Conservation (phyloP, 1,140 invertebrate species). For the Mactra quadrangularis region DNA sequence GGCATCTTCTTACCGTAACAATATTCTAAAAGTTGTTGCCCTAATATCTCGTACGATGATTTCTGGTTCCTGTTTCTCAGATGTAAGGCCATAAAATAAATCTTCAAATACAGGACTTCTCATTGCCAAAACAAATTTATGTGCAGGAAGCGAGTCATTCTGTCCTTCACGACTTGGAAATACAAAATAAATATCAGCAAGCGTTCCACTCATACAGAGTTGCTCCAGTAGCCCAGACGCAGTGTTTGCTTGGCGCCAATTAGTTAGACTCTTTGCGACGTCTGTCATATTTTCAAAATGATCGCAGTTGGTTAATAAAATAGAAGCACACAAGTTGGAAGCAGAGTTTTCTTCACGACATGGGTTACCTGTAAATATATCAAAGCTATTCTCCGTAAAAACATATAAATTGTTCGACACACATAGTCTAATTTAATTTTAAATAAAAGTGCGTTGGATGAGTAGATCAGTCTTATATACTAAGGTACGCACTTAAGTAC, state of each 20-base stretch:
- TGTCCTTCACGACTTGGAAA: conserved; percentile 53
- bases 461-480: no score
- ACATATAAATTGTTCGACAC: no score
- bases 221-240: conserved; percentile 40
- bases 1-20: conserved; percentile 47
- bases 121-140: conserved; percentile 55
- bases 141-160: conserved; percentile 56
- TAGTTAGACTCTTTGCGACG: neutral
- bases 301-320: no score
- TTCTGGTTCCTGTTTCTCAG: conserved; percentile 47
- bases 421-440: no score
- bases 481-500: no score
- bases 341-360: no score
- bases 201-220: conserved; percentile 54
- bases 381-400: no score
- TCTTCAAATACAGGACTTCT: conserved; percentile 53
- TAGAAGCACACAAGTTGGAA: no score
- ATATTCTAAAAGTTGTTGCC: conserved; percentile 45
- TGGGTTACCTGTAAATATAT: no score
- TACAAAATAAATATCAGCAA: conserved; percentile 58
- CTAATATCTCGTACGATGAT: conserved; percentile 49
- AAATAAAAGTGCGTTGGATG: no score
- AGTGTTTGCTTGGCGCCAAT: conserved; percentile 42
- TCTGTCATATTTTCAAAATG: neutral
- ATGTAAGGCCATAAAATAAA: conserved; percentile 43